Conservation (phyloP, 2,888 invertebrate species). For the Halocaridina rubra region DNA sequence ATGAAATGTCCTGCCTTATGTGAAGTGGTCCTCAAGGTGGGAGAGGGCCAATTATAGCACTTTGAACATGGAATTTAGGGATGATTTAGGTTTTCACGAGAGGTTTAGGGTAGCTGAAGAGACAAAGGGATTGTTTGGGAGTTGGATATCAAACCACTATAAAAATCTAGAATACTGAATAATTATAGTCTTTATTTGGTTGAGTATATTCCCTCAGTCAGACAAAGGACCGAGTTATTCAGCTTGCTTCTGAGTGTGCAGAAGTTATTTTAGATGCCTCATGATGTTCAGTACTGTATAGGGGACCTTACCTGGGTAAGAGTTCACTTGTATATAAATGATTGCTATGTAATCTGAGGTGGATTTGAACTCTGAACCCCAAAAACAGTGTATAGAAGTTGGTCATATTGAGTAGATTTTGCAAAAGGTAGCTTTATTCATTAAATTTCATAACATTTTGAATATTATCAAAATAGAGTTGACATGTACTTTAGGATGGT, state of each 20-base stretch:
- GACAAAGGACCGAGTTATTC: not conserved
- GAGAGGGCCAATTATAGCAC: constrained; percentile 25
- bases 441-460: too few species aligned
- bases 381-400: too few species aligned
- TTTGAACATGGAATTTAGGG: constrained; percentile 23
- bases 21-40: constrained; percentile 22
- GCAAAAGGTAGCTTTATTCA: too few species aligned
- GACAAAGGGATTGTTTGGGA: not conserved
- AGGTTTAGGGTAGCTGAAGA: not conserved
- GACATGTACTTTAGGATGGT: too few species aligned
- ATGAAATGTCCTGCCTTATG: constrained; percentile 52
- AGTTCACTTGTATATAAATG: constrained; percentile 2
- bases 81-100: constrained; percentile 10
- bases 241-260: not conserved
- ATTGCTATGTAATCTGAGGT: constrained; percentile 29
- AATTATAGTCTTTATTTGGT: not conserved
- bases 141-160: not conserved
- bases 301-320: not conserved
- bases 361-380: not conserved
- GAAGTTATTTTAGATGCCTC: not conserved
- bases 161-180: not conserved
- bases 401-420: too few species aligned
- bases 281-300: not conserved
- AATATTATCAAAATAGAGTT: too few species aligned
- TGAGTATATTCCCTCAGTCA: not conserved